Percentiles rank a stretch among this genome's conserved stretches.
phyloP scores from a whole-genome alignment of 2,113 vertebrate species.

The Heterotilapia buettikoferi region DNA sequence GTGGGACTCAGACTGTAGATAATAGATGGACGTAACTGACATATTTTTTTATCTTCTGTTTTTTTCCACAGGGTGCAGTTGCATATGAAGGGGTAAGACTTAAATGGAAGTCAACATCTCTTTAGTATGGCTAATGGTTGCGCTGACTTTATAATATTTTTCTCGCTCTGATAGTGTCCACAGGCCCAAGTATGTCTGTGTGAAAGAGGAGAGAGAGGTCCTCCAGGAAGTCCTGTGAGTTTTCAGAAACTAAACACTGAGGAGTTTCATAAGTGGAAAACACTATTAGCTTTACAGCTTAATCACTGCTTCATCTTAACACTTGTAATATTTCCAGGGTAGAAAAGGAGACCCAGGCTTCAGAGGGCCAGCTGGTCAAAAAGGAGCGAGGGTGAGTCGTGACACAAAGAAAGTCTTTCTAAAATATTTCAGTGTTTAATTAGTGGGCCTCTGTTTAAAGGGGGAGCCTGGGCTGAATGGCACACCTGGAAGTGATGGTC shows the following conservation, averaged over 20 bases:
- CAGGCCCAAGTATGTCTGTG: constrained; percentile 68
- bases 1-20: background rate
- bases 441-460: constrained; percentile 46
- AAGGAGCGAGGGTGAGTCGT: constrained; percentile 57
- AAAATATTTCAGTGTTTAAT: background rate
- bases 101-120: background rate
- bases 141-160: background rate
- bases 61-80: constrained; percentile 70
- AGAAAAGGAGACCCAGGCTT: constrained; percentile 64
- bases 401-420: background rate
- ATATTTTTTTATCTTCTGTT: background rate
- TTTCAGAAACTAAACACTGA: background rate
- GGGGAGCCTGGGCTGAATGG: constrained; percentile 75
- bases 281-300: background rate
- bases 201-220: constrained; percentile 78
- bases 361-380: constrained; percentile 44
- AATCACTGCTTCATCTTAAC: background rate
- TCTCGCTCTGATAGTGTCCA: constrained; percentile 68
- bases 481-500: constrained; percentile 73
- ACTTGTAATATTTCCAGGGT: constrained; percentile 42
- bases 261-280: background rate
- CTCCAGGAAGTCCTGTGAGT: constrained; percentile 79
- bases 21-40: background rate
- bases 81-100: constrained; percentile 74
- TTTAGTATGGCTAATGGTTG: background rate